phyloP scores from a whole-genome alignment of 2,113 vertebrate genomes.

The Bufo bufo region DNA sequence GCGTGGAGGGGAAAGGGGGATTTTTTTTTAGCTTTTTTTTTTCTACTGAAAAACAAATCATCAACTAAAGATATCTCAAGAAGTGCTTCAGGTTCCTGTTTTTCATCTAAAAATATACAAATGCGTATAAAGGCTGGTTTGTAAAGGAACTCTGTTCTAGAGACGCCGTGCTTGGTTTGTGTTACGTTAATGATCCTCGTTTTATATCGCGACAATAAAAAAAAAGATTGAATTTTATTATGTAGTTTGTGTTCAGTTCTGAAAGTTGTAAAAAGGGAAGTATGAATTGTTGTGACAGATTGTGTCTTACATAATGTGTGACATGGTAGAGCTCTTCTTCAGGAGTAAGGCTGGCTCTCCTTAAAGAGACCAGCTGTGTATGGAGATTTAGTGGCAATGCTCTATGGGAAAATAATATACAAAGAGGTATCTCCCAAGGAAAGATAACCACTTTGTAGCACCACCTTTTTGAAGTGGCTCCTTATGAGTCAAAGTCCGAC shows the following conservation, averaged over 20 bases:
- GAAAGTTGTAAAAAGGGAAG: not conserved
- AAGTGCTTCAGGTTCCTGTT: slow-evolving; percentile 38
- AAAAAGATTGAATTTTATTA: too few species aligned
- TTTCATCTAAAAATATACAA: slow-evolving; percentile 35
- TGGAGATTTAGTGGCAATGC: too few species aligned
- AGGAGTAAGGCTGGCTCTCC: not conserved
- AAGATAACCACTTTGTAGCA: too few species aligned
- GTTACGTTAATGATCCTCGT: not conserved
- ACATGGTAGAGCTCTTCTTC: not conserved
- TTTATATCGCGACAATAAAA: not conserved
- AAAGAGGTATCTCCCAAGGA: too few species aligned
- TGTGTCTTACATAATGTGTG: not conserved
- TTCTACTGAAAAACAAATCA: slow-evolving; percentile 33
- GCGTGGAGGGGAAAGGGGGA: not conserved
- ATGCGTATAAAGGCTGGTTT: not conserved
- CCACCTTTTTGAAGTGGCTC: too few species aligned
- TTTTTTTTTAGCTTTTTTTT: not conserved
- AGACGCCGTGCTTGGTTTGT: not conserved
- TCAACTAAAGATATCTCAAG: not conserved
- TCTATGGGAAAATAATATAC: too few species aligned
- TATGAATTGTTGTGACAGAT: not conserved
- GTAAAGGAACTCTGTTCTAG: not conserved
- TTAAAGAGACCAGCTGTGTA: too few species aligned
- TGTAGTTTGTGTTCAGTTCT: not conserved
- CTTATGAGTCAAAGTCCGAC: too few species aligned